Conservation (phyloP, 2,888 invertebrate species). For the Pterostichus niger region DNA sequence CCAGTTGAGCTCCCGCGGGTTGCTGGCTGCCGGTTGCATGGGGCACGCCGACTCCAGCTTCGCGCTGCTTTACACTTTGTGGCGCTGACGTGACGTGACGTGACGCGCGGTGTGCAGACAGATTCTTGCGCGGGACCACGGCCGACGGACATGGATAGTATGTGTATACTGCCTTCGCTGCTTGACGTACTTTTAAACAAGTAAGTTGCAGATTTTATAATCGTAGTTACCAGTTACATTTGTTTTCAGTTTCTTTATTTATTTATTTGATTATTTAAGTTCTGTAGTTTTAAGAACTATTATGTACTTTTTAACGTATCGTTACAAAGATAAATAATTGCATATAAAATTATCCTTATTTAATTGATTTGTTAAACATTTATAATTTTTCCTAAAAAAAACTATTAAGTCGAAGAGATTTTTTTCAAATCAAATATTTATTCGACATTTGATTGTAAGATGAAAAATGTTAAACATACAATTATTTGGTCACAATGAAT, state of each 20-base stretch:
- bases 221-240: too few species aligned
- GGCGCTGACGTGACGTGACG: conserved; percentile 73
- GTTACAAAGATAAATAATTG: too few species aligned
- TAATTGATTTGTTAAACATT: too few species aligned
- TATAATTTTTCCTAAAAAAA: too few species aligned
- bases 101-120: neutral
- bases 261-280: neutral
- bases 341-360: too few species aligned
- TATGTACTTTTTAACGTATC: too few species aligned
- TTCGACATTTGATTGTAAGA: too few species aligned
- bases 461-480: too few species aligned
- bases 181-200: conserved; percentile 34
- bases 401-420: too few species aligned
- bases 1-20: conserved; percentile 59
- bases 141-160: conserved; percentile 44
- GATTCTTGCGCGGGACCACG: neutral
- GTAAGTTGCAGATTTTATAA: conserved; percentile 36
- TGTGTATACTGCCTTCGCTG: neutral
- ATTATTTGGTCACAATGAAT: neutral
- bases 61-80: conserved; percentile 78
- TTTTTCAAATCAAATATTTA: too few species aligned
- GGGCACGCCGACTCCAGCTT: conserved; percentile 80
- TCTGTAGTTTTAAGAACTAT: too few species aligned
- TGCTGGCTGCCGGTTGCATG: conserved; percentile 73
- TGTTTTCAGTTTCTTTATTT: neutral